Base-by-base conservation (phyloP, 1,140 invertebrate species). In the Cecropterus lyciades region DNA sequence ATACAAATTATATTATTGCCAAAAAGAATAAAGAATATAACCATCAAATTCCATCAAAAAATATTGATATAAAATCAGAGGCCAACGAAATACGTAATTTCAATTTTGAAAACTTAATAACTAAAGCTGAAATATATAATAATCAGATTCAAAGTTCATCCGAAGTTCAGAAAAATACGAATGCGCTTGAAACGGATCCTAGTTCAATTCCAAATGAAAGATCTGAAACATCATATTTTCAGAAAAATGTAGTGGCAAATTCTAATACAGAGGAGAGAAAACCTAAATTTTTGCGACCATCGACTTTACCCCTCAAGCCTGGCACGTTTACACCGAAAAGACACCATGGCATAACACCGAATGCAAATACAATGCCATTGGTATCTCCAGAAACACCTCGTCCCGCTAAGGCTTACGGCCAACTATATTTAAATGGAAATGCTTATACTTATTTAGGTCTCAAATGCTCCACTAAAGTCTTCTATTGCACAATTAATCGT, bases 381-480 rank as follows among this genome's bases (percentile, higher is more conserved):
- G 96, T 97, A 24, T 98, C 97, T 72, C 97, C 98, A 0, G 98
- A 98, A 85, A 98, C 98, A 0, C 98, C 98, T 8, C 89, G 97
- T 7, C 96, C 96, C 0, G 96, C 95, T 37, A 98, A 98, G 80
- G 95, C 96, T n/a, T 98, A 97, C 72, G 96, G 96, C 8, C 97
- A 98, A 81, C 93, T 97, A 8, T 97, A 96, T 88, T 85, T 98
- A 30, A 97, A 98, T 87, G 98, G 98, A 0, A 97, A 98, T 81
- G 97, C 97, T 20, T 99, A 98, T 85, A 98, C 97, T 10, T 98
- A 98, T 88, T 88, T 99, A 67, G 97, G 97, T 0, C 92, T 98
- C 43, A 99, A 99, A 85, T 96, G 96, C 80, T 98, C 97, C 4
- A 98, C 97, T 0, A 95, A 96, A 79, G 94, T 97, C 13, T 98